Evolutionary conservation across 2,113 vertebrate species (phyloP).

Genomic region (Cephalopterus ornatus): DNA sequence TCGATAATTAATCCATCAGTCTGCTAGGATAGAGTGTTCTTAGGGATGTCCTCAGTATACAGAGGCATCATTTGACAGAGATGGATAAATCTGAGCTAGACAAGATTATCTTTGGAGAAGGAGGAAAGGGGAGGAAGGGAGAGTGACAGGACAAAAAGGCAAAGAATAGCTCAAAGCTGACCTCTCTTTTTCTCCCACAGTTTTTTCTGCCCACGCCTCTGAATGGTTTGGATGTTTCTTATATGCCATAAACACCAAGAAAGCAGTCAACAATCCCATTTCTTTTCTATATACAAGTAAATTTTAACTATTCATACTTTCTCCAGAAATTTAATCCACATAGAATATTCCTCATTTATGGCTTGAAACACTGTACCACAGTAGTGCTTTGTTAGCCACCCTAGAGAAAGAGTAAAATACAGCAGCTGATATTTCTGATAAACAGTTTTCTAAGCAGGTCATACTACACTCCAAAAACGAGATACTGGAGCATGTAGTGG

Average conservation of each 20-base stretch:
- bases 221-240: slow-evolving; percentile 14
- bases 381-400: neutral
- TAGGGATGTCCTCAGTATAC: neutral
- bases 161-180: neutral
- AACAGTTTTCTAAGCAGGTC: neutral
- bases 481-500: neutral
- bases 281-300: neutral
- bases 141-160: neutral
- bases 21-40: neutral
- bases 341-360: neutral
- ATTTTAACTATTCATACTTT: neutral
- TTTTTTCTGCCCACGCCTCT: neutral
- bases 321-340: neutral
- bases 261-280: neutral
- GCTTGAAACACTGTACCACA: neutral
- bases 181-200: neutral
- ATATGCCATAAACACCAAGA: neutral
- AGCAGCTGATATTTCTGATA: neutral
- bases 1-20: neutral
- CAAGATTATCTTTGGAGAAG: neutral
- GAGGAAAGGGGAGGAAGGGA: neutral
- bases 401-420: neutral
- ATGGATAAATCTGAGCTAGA: neutral
- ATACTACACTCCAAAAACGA: neutral
- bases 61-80: neutral